A percentile compares a stretch with the other conserved stretches of the same genome.
Conservation (phyloP, 2,797 vertebrate genomes). For the Hapalemur alaotrensis region DNA sequence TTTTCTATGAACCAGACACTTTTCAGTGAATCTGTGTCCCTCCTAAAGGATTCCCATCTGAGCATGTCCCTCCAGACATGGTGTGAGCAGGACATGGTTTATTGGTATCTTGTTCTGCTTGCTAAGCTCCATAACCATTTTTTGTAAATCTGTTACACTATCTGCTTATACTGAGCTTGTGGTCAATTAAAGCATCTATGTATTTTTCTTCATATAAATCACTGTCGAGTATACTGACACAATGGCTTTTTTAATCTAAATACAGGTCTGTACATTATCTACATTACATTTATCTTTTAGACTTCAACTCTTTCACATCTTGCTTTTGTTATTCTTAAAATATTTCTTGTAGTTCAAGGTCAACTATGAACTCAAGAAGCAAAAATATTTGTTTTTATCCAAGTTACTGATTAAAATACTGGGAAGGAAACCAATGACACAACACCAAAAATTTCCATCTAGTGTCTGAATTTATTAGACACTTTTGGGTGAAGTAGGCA, state of each 20-base stretch:
- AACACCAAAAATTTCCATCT: background rate
- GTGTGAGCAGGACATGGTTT: background rate
- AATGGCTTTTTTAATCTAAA: background rate
- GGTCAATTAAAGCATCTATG: background rate
- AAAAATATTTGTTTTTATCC: background rate
- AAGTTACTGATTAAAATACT: slow-evolving; percentile 12
- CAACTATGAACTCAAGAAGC: background rate
- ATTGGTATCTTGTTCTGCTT: background rate
- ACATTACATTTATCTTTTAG: background rate
- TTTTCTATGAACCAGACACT: background rate
- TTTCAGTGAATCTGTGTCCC: background rate
- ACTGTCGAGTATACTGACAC: background rate
- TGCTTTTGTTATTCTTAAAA: background rate
- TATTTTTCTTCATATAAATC: background rate
- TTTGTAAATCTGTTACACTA: background rate
- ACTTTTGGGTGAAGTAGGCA: background rate
- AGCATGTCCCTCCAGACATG: background rate
- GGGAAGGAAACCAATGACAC: background rate
- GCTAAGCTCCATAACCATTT: background rate
- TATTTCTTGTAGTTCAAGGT: background rate
- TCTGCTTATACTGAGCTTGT: background rate
- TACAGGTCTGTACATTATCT: background rate
- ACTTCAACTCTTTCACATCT: background rate
- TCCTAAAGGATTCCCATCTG: background rate
- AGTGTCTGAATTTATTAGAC: background rate